Evolutionary conservation across 2,888 invertebrate genomes (phyloP).

Genomic region (Cylindroiulus punctatus): DNA sequence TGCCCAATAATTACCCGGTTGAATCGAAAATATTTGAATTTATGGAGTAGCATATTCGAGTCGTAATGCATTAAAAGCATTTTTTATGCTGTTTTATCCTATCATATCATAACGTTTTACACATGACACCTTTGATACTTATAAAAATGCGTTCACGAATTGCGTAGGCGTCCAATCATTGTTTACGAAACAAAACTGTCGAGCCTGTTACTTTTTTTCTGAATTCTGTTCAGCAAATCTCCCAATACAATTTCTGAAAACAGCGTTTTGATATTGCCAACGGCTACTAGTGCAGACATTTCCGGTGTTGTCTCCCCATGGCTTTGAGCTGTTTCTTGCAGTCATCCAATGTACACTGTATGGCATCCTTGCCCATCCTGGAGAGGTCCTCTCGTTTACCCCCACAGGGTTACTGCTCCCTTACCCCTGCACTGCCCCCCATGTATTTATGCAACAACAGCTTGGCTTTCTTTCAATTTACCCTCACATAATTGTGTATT

Average conservation of each 20-base stretch:
- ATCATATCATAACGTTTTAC: no score
- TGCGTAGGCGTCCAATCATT: no score
- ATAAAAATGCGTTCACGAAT: no score
- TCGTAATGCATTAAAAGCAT: no score
- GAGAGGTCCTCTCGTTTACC: not conserved
- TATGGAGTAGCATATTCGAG: no score
- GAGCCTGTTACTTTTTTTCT: no score
- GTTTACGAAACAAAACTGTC: no score
- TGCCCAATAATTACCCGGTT: no score
- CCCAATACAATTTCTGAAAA: not conserved
- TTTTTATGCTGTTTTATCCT: no score
- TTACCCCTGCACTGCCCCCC: not conserved
- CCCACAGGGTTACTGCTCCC: constrained; percentile 20
- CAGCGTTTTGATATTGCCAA: not conserved
- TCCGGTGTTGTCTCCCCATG: constrained; percentile 17
- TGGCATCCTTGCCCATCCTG: not conserved
- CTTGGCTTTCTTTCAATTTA: constrained; percentile 42
- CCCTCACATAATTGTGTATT: constrained; percentile 38
- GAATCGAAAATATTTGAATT: no score
- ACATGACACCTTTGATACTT: no score
- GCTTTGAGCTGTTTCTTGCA: not conserved
- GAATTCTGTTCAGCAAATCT: no score
- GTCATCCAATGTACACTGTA: not conserved
- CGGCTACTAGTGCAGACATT: not conserved
- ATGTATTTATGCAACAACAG: constrained; percentile 23